These are phyloP conservation scores for Rhinogobio ventralis DNA, from an alignment of 2,797 vertebrate genomes.

Conservation along the genomic window DNA sequence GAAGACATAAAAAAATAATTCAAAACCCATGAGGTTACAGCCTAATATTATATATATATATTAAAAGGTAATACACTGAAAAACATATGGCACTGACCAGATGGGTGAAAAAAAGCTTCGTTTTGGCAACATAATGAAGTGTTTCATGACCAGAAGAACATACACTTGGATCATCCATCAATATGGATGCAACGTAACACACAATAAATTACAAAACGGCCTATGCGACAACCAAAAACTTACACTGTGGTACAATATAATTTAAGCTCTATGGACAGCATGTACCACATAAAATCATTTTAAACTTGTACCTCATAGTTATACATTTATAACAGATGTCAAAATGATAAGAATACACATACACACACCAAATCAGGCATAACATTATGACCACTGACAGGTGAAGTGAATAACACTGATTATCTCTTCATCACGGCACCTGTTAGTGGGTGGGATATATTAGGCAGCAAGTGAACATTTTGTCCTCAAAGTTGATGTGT, in stretches of 20 bases:
- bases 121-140: constrained; percentile 23
- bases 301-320: background rate
- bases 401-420: too few relatives aligned
- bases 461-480: too few relatives aligned
- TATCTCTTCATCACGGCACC: too few relatives aligned
- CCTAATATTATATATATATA: background rate
- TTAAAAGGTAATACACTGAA: background rate
- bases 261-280: background rate
- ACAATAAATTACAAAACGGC: background rate
- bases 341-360: background rate
- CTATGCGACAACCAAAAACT: background rate
- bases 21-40: background rate
- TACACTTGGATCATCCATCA: background rate
- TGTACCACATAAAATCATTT: background rate
- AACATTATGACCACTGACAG: too few relatives aligned
- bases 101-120: constrained; percentile 24
- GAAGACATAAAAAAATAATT: background rate
- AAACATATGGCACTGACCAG: constrained; percentile 23
- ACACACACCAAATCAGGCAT: too few relatives aligned
- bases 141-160: constrained; percentile 12
- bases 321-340: background rate
- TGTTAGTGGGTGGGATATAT: too few relatives aligned
- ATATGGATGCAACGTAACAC: background rate
- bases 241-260: background rate
- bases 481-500: too few relatives aligned